These are phyloP conservation scores for Babylonia areolata DNA, from an alignment of 1,140 invertebrate genomes.

Conservation along the genomic window DNA sequence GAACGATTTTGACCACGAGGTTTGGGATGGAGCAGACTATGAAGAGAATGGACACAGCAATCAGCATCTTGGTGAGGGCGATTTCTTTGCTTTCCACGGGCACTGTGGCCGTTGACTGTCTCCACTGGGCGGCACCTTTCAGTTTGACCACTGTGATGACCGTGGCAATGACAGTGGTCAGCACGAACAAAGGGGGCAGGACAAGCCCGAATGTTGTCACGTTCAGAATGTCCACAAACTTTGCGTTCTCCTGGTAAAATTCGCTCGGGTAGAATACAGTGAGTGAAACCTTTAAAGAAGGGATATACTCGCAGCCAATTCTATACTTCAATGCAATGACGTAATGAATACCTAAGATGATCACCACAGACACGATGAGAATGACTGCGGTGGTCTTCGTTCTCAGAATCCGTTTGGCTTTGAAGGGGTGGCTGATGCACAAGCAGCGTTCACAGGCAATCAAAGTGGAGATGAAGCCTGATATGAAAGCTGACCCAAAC, in stretches of 20 bases:
- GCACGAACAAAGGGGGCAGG: neutral
- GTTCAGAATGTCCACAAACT: neutral
- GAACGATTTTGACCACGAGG: neutral
- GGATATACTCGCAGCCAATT: neutral
- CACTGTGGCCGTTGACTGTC: neutral
- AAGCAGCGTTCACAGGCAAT: neutral
- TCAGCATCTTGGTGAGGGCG: constrained; percentile 29
- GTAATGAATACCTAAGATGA: neutral
- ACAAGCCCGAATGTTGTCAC: neutral
- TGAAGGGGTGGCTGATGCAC: neutral
- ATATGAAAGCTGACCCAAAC: neutral
- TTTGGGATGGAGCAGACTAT: constrained; percentile 18
- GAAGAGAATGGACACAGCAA: constrained; percentile 5
- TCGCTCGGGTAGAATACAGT: neutral
- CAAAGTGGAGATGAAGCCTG: neutral
- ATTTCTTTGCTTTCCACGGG: constrained; percentile 1
- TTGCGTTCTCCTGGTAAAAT: neutral
- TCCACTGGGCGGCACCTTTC: neutral
- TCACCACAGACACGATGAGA: neutral
- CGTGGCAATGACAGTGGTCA: neutral
- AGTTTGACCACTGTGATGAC: neutral
- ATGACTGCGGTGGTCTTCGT: neutral
- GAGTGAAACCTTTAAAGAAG: neutral
- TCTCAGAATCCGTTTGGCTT: neutral
- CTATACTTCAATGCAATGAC: neutral